Percentiles rank a stretch among this genome's conserved stretches.
These are phyloP conservation scores for Cantharis rustica DNA, from an alignment of 2,888 invertebrate genomes.

Conservation along the genomic window DNA sequence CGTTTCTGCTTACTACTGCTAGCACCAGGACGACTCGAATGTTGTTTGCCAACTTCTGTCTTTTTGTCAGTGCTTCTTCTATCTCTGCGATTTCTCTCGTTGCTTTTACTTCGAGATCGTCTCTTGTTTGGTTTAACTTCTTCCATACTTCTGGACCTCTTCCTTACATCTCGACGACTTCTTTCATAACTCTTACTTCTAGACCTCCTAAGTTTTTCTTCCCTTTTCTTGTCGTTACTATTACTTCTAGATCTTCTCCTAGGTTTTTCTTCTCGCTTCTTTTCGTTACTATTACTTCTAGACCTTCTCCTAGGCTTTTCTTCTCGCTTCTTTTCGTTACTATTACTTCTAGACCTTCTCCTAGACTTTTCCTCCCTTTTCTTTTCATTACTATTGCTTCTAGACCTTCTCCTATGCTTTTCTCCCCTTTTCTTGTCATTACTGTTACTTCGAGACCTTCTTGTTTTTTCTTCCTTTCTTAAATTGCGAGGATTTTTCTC, in stretches of 20 bases:
- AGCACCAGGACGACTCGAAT: background rate
- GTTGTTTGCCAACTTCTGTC: background rate
- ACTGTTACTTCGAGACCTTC: background rate
- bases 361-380: background rate
- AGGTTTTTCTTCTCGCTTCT: background rate
- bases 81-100: background rate
- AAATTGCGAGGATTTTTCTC: background rate
- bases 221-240: conserved; percentile 1
- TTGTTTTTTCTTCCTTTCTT: too few species aligned
- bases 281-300: background rate
- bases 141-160: background rate
- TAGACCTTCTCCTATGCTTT: background rate
- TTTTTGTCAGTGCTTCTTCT: conserved; percentile 23
- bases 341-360: background rate
- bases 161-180: background rate
- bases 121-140: background rate
- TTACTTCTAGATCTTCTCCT: background rate
- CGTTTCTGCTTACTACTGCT: background rate
- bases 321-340: background rate
- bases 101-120: background rate
- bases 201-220: background rate
- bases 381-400: background rate
- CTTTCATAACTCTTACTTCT: background rate
- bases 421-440: background rate
- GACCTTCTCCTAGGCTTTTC: background rate